Base-by-base conservation (phyloP, 2,888 invertebrate species). In the Nemapogon koenigi region DNA sequence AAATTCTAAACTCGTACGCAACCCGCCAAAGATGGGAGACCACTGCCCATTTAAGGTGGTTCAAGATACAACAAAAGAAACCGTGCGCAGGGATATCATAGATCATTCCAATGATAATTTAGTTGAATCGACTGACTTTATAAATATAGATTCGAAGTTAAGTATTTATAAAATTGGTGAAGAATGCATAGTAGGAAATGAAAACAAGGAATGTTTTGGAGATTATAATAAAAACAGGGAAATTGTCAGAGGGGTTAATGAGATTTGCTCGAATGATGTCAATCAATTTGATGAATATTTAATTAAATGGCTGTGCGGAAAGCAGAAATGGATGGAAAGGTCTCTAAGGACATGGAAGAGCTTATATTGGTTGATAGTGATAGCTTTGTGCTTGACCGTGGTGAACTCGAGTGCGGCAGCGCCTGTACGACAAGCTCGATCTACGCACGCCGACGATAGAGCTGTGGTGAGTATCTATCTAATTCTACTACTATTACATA, bases 51-150 rank as follows among this genome's bases (percentile, higher is more conserved):
- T 19, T 33, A 33, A 19, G 33, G 33, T 19, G 11, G 11, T 33
- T 16, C 33, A 19, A 33, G 40, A 33, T 37, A 31, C 38, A 15
- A 26, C 37, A 31, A 42, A 38, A 33, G 31, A 38, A 46, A 43
- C 43, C 44, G 44, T 33, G 3, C 38, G 41, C 44, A 42, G 46
- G 45, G 42, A 48, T 45, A 46, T 50, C 42, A 47, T 52, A 46
- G 60, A 62, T 50, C 69, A 73, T 72, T 72, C 70, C 71, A 69
- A 57, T 60, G 60, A 28, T 55, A 63, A 60, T 51, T 53, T 63
- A 64, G 56, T 57, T 46, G 53, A 63, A 59, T 49, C 58, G 68
- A 70, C 66, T 65, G 69, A 75, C 56, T 65, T 15, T 39, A 25
- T 73, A 73, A 4, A 19, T 19, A 33, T 33, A 19, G 13, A 16